phyloP scores from a whole-genome alignment of 2,888 invertebrate genomes.

The Lamellibrachia satsuma region DNA sequence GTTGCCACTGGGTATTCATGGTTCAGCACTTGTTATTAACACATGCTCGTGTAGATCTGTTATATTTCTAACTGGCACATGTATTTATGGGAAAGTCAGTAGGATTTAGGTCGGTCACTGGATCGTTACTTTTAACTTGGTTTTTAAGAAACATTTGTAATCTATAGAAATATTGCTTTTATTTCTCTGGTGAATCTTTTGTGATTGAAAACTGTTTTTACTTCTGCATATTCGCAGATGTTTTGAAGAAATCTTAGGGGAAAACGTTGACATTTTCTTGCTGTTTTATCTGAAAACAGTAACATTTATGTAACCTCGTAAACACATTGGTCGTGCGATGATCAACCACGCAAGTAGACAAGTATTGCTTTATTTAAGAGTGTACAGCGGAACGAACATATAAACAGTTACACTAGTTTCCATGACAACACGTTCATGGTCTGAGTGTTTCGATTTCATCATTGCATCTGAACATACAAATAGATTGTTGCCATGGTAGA shows the following conservation, averaged over 20 bases:
- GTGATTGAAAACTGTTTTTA: not conserved
- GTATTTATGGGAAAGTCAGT: not conserved
- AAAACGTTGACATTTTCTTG: not conserved
- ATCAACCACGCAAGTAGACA: not conserved
- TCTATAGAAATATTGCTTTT: not conserved
- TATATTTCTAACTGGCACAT: not conserved
- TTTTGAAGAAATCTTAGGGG: not conserved
- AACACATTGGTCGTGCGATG: not conserved
- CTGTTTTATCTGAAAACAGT: not conserved
- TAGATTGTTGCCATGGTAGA: not conserved
- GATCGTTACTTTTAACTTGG: not conserved
- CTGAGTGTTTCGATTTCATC: not conserved
- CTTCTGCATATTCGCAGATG: not conserved
- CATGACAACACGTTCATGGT: not conserved
- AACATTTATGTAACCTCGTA: not conserved
- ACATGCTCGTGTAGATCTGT: too few relatives aligned
- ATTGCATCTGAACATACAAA: not conserved
- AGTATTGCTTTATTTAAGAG: not conserved
- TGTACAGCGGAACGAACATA: not conserved
- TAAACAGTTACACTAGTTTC: not conserved
- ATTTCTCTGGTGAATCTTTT: not conserved
- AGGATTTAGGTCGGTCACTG: not conserved
- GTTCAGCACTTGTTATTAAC: not conserved
- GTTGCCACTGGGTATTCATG: not conserved
- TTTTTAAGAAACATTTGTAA: not conserved